Conservation (phyloP, 2,888 invertebrate species). For the Colostygia pectinataria region DNA sequence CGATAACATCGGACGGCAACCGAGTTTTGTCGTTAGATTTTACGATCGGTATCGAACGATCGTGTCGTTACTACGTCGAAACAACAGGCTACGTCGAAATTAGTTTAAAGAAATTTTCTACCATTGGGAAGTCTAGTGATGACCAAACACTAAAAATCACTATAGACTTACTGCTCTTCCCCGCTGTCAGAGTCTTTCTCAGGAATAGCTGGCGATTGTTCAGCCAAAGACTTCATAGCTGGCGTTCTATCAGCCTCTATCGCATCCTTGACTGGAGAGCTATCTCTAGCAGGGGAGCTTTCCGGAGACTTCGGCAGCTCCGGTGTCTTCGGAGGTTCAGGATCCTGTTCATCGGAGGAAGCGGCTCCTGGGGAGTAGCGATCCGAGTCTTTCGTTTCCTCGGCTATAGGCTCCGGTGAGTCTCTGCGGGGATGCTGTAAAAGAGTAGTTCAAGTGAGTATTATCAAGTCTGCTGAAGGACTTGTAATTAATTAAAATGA, state of each 20-base stretch:
- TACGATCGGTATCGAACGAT: too few relatives aligned
- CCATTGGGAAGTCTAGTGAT: too few relatives aligned
- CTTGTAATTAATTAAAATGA: too few relatives aligned
- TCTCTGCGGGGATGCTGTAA: constrained; percentile 54
- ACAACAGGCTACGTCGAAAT: too few relatives aligned
- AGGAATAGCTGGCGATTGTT: background rate
- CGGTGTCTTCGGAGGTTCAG: constrained; percentile 2
- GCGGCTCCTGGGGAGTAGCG: constrained; percentile 40
- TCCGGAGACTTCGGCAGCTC: constrained; percentile 1
- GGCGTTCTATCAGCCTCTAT: background rate
- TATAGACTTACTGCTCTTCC: constrained; percentile 23
- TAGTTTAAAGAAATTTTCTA: too few relatives aligned
- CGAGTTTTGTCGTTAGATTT: too few relatives aligned
- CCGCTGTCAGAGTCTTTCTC: constrained; percentile 40
- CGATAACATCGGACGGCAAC: too few relatives aligned
- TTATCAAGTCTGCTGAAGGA: too few relatives aligned
- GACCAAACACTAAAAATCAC: too few relatives aligned
- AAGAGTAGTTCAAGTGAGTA: too few relatives aligned
- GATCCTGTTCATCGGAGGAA: constrained; percentile 8
- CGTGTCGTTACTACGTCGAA: too few relatives aligned
- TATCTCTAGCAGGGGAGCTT: background rate
- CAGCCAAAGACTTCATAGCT: background rate
- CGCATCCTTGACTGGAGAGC: background rate
- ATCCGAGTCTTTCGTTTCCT: constrained; percentile 45
- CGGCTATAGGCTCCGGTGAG: constrained; percentile 56